A percentile compares a stretch with the other conserved stretches of the same genome.
Conservation (phyloP, 1,140 invertebrate species). For the Plodia interpunctella region DNA sequence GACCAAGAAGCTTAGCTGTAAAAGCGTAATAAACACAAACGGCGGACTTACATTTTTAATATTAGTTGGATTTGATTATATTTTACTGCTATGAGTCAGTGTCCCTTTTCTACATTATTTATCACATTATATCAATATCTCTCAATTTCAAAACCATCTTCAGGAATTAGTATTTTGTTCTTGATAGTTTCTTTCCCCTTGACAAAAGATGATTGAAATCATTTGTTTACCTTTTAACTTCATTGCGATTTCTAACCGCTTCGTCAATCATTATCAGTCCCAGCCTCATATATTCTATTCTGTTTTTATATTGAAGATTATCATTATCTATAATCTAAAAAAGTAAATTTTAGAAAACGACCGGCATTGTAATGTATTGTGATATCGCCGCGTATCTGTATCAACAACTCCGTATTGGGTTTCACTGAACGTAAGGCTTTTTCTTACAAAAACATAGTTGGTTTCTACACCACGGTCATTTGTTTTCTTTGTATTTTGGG, state of each 20-base stretch:
- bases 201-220: too few relatives aligned
- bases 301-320: too few relatives aligned
- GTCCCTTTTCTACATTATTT: too few relatives aligned
- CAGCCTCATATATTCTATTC: too few relatives aligned
- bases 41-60: too few relatives aligned
- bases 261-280: not conserved
- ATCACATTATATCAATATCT: not conserved
- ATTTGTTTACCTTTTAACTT: too few relatives aligned
- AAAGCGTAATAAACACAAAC: too few relatives aligned
- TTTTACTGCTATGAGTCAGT: too few relatives aligned
- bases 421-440: constrained; percentile 1
- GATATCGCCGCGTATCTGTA: not conserved
- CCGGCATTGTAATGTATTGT: not conserved
- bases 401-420: not conserved
- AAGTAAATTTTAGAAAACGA: not conserved
- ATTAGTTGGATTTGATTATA: too few relatives aligned
- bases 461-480: not conserved
- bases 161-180: not conserved
- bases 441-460: constrained; percentile 1
- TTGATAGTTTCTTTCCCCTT: not conserved
- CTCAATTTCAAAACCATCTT: not conserved
- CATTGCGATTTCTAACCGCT: not conserved
- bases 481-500: not conserved
- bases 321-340: not conserved
- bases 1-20: too few relatives aligned